Base-by-base conservation (phyloP, 2,888 invertebrate genomes). In the Acrobasis suavella region DNA sequence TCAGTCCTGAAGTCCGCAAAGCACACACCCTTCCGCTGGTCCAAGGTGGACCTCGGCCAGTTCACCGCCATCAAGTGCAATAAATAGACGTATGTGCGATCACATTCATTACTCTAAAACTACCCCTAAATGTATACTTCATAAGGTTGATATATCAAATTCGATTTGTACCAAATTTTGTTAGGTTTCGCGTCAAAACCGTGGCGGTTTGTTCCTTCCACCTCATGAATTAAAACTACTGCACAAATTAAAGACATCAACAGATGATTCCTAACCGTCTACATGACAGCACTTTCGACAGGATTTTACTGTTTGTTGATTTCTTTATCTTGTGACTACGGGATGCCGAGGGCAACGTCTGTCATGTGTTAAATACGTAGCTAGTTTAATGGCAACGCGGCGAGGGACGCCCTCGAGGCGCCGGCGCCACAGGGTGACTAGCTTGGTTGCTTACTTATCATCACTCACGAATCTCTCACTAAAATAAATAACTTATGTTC, bases 401-500 rank as follows among this genome's bases (percentile, higher is more conserved):
- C 83, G 76, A 77, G 74, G 76, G 75, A 75, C 73, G 71, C 73
- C 72, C 73, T 68, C 64, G 32, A 72, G 70, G 68, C 69, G 66
- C 68, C 72, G 72, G 73, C 72, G 70, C 75, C 89, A 82, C 89
- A 73, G 72, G 80, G 80, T 91, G 91, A 91, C 91, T 91, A 91
- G 91, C 90, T 90, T 84, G 81, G 84, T 90, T 89, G 87, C 89
- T 86, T 85, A 87, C 81, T 77, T 85, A 87, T 82, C 83, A 85
- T 83, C 82, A 76, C 81, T 82, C 83, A 78, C 81, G 77, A 83
- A 75, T 81, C 83, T 87, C 86, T 88, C 87, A 86, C 91, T 89
- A 89, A 80, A 91, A 91, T 91, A 91, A 91, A 91, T 91, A 87
- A 91, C 88, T 90, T 89, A 90, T 68, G 68, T 64, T 49, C 80